A percentile compares a stretch with the other conserved stretches of the same genome.
phyloP scores from a whole-genome alignment of 2,113 vertebrate genomes.

The Melanostigma gelatinosum region DNA sequence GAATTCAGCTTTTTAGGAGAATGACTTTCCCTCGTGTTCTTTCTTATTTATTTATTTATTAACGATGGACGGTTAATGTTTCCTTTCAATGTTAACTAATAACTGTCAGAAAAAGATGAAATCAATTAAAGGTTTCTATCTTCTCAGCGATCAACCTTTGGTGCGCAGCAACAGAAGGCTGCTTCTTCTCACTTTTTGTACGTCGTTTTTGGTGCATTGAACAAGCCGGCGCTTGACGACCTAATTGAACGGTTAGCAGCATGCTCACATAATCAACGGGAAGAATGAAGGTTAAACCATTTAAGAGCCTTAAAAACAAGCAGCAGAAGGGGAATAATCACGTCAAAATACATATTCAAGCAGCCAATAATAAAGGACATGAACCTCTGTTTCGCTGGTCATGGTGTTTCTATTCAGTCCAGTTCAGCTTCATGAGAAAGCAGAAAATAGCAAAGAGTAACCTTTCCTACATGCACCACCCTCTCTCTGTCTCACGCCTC shows the following conservation, averaged over 20 bases:
- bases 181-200: too few relatives aligned
- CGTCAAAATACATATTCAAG: neutral
- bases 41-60: neutral
- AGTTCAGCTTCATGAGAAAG: slow-evolving; percentile 17
- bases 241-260: too few relatives aligned
- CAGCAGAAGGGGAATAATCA: neutral
- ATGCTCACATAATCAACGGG: too few relatives aligned
- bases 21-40: neutral
- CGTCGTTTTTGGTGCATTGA: too few relatives aligned
- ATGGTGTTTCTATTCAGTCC: slow-evolving; percentile 2
- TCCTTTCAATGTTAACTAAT: too few relatives aligned
- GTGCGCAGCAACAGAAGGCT: too few relatives aligned
- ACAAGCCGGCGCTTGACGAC: too few relatives aligned
- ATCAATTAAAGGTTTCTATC: too few relatives aligned
- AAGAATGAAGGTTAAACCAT: neutral
- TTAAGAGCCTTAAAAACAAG: too few relatives aligned
- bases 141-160: too few relatives aligned
- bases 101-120: too few relatives aligned
- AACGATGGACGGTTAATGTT: neutral
- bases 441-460: slow-evolving; percentile 20
- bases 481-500: slow-evolving; percentile 28
- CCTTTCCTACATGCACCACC: slow-evolving; percentile 39
- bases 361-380: neutral
- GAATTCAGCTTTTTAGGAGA: neutral
- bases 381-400: neutral